phyloP scores from a whole-genome alignment of 2,888 invertebrate species.

The Chelonus formosanus region DNA sequence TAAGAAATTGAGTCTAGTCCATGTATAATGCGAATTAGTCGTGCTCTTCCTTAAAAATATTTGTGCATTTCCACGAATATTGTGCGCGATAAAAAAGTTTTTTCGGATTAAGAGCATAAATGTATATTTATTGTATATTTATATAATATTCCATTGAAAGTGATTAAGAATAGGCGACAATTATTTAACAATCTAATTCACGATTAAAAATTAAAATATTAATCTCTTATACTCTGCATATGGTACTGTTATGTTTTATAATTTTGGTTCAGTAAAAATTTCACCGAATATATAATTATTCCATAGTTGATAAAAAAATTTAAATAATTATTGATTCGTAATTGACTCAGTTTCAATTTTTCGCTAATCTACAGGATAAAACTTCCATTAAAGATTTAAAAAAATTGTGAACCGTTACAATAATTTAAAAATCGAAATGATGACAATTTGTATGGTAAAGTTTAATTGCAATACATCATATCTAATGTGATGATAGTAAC shows the following conservation, averaged over 20 bases:
- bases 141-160: slow-evolving; percentile 35
- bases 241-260: not conserved
- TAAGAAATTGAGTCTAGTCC: slow-evolving; percentile 65
- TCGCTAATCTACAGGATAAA: not conserved
- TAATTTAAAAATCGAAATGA: slow-evolving; percentile 9
- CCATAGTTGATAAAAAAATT: no score
- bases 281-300: no score
- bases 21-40: slow-evolving; percentile 60
- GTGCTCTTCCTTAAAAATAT: slow-evolving; percentile 58
- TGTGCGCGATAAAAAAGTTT: slow-evolving; percentile 34
- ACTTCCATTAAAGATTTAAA: slow-evolving; percentile 21
- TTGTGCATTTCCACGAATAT: slow-evolving; percentile 33
- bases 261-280: not conserved
- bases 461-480: slow-evolving; percentile 22
- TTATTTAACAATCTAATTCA: slow-evolving; percentile 22
- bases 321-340: no score
- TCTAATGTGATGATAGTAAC: slow-evolving; percentile 33
- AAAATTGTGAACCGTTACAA: slow-evolving; percentile 11
- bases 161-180: slow-evolving; percentile 22
- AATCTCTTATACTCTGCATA: no score
- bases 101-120: slow-evolving; percentile 58
- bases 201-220: slow-evolving; percentile 7
- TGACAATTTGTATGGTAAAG: slow-evolving; percentile 16
- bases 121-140: slow-evolving; percentile 63
- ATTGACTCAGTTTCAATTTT: no score